Percentiles rank a stretch among this genome's conserved stretches.
Conservation (phyloP, 2,797 vertebrate species). For the Eulemur mongoz region DNA sequence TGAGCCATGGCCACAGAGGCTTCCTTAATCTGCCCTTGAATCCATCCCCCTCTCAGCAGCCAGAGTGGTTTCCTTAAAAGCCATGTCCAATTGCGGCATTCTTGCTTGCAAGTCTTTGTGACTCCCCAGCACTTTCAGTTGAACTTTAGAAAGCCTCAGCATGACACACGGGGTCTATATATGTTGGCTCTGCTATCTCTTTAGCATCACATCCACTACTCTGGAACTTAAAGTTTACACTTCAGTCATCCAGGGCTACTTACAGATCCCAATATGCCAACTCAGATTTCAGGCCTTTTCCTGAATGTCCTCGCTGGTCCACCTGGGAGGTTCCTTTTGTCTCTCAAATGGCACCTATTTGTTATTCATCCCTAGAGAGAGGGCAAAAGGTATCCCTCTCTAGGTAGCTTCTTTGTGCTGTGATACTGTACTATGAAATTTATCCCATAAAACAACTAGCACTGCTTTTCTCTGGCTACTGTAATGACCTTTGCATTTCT, state of each 20-base stretch:
- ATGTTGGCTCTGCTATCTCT: too few relatives aligned
- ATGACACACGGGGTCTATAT: background rate
- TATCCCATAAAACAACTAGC: background rate
- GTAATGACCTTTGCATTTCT: background rate
- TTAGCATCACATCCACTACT: background rate
- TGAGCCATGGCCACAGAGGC: background rate
- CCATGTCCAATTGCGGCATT: too few relatives aligned
- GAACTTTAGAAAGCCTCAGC: background rate
- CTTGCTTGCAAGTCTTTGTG: background rate
- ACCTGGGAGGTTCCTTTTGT: background rate
- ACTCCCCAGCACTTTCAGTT: fast-evolving
- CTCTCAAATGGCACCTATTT: background rate
- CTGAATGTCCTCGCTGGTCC: background rate
- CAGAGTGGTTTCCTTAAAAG: background rate
- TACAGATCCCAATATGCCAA: background rate
- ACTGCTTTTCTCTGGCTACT: background rate
- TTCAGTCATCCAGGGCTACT: background rate
- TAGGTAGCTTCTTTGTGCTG: background rate
- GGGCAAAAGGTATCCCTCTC: background rate
- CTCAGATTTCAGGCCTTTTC: background rate
- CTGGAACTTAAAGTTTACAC: background rate
- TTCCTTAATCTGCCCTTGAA: background rate
- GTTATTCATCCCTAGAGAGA: background rate
- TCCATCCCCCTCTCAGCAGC: background rate
- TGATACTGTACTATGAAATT: background rate